These are phyloP conservation scores for Anseranas semipalmata DNA, from an alignment of 2,113 vertebrate genomes.

Conservation along the genomic window DNA sequence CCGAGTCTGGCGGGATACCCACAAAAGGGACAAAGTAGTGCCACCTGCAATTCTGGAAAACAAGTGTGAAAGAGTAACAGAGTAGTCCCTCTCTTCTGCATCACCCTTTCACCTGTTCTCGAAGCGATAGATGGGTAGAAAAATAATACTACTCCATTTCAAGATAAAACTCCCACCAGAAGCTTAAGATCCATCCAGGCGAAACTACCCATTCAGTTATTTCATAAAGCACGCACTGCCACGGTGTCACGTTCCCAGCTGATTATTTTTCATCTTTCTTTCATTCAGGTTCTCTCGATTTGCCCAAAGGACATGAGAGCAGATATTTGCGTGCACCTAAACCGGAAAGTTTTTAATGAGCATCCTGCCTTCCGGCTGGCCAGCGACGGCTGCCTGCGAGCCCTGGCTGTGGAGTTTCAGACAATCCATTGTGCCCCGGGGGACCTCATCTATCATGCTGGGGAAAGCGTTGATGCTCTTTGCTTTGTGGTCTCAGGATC, in stretches of 20 bases:
- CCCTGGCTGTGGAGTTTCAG: slow-evolving; percentile 95
- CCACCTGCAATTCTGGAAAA: neutral
- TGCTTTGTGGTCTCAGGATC: slow-evolving; percentile 97
- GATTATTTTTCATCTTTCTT: neutral
- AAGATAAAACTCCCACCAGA: neutral
- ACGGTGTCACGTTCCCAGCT: neutral
- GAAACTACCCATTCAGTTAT: neutral
- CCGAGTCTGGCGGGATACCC: neutral
- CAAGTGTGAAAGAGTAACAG: neutral
- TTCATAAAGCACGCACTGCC: rapidly evolving
- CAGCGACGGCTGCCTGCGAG: slow-evolving; percentile 93
- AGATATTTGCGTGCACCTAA: slow-evolving; percentile 96
- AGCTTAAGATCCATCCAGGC: neutral
- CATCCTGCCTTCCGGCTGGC: slow-evolving; percentile 95
- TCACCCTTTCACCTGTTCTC: neutral
- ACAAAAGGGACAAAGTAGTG: neutral
- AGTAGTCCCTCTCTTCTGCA: neutral
- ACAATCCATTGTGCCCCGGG: slow-evolving; percentile 95
- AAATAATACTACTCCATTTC: neutral
- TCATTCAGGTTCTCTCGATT: slow-evolving; percentile 90
- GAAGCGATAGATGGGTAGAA: neutral
- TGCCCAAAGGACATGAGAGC: slow-evolving; percentile 98
- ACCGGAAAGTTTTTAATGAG: slow-evolving; percentile 95
- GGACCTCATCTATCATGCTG: slow-evolving; percentile 95
- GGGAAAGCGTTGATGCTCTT: slow-evolving; percentile 93